Percentiles rank a stretch among this genome's conserved stretches.
Conservation (phyloP, 2,888 invertebrate species). For the Idaea aversata region DNA sequence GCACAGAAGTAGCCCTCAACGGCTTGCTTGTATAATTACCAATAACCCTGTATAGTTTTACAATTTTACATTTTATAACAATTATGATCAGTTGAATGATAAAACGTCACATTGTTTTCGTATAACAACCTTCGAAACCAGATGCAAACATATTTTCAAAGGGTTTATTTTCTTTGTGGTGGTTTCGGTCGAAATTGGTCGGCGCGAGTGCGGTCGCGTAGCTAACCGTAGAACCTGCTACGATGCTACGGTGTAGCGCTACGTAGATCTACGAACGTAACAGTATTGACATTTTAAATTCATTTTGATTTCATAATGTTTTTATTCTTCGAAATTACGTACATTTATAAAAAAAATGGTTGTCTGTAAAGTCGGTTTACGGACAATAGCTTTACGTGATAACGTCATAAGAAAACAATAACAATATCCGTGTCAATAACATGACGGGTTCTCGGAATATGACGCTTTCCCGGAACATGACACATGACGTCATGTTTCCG, state of each 20-base stretch:
- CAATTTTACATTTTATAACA: constrained; percentile 2
- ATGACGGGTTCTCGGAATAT: no score
- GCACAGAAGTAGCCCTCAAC: no score
- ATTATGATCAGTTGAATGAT: constrained; percentile 6
- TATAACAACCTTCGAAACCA: constrained; percentile 6
- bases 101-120: constrained; percentile 4
- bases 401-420: no score
- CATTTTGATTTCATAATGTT: neutral
- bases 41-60: no score
- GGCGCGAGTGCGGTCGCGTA: constrained; percentile 44
- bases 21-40: no score
- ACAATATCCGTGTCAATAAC: no score
- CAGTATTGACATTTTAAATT: neutral
- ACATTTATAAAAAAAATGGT: neutral
- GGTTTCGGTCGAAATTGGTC: constrained; percentile 43
- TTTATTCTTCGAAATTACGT: neutral
- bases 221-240: constrained; percentile 52
- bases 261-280: constrained; percentile 41
- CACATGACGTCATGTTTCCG: no score
- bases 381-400: no score
- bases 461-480: no score
- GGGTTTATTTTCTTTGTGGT: constrained; percentile 38
- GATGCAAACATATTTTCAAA: constrained; percentile 18
- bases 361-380: no score
- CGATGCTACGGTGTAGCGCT: constrained; percentile 39